Evolutionary conservation across 2,113 vertebrate genomes (phyloP).

Genomic region (Poeciliopsis retropinna): DNA sequence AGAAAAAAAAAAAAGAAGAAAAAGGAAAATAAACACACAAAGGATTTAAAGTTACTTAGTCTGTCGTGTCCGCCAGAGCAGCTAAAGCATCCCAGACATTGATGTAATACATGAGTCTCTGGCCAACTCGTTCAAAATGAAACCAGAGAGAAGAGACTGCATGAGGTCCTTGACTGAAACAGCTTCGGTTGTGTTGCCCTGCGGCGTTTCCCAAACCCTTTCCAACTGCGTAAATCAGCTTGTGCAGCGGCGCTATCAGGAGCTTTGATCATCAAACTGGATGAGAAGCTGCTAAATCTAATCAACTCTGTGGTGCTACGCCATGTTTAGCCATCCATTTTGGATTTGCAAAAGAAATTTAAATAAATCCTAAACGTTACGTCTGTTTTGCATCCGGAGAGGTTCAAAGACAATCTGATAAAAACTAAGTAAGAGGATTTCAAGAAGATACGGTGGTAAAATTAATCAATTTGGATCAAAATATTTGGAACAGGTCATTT

Average conservation of each 20-base stretch:
- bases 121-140: background rate
- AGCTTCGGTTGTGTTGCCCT: background rate
- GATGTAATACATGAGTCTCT: background rate
- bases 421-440: background rate
- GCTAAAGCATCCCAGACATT: background rate
- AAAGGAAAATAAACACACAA: background rate
- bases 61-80: conserved; percentile 14
- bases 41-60: background rate
- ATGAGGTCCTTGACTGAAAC: background rate
- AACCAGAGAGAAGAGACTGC: background rate
- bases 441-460: background rate
- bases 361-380: no score
- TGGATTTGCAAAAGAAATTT: background rate
- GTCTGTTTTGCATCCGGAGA: background rate
- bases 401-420: background rate
- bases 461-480: no score
- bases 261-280: background rate
- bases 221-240: conserved; percentile 13
- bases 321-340: background rate
- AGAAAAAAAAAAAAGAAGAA: conserved; percentile 9
- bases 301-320: background rate
- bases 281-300: background rate
- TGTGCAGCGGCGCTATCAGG: background rate
- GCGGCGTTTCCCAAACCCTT: conserved; percentile 11
- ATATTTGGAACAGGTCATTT: no score